Conservation (phyloP, 1,140 invertebrate genomes). For the Lordiphosa mommai region DNA sequence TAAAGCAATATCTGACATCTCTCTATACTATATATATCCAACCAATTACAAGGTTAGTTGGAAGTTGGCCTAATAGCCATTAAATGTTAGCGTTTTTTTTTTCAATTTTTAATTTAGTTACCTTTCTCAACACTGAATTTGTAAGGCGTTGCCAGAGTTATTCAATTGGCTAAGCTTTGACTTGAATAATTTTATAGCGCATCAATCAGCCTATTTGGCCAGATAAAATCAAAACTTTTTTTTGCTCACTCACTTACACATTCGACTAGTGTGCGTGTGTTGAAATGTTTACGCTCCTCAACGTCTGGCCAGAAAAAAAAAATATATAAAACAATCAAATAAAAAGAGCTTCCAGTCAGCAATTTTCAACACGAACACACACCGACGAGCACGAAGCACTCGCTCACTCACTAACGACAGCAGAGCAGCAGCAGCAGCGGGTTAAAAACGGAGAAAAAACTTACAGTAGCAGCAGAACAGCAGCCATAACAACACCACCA, state of each 20-base stretch:
- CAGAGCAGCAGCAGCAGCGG: slow-evolving; percentile 23
- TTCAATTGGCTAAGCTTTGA: too few species aligned
- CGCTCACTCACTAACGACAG: slow-evolving; percentile 8
- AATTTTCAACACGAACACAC: slow-evolving; percentile 18
- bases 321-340: slow-evolving; percentile 22
- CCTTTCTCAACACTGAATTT: too few species aligned
- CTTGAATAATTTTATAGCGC: slow-evolving; percentile 7
- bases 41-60: too few species aligned
- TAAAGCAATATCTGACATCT: too few species aligned
- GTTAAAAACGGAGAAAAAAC: slow-evolving; percentile 46
- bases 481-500: slow-evolving; percentile 13
- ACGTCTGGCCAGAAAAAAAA: slow-evolving; percentile 14
- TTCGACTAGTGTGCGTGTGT: slow-evolving; percentile 1
- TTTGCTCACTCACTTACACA: slow-evolving; percentile 7
- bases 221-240: slow-evolving; percentile 30
- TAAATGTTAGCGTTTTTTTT: too few species aligned
- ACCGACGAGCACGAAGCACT: slow-evolving; percentile 9
- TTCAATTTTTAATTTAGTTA: too few species aligned
- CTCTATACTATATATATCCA: too few species aligned
- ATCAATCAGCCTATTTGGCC: slow-evolving; percentile 13
- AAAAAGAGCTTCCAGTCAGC: slow-evolving; percentile 45
- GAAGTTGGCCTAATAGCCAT: too few species aligned
- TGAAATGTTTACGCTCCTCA: slow-evolving; percentile 23
- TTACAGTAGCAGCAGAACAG: slow-evolving; percentile 29
- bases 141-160: too few species aligned